Base-by-base conservation (phyloP, 2,797 vertebrate genomes). In the Fundulus diaphanus region DNA sequence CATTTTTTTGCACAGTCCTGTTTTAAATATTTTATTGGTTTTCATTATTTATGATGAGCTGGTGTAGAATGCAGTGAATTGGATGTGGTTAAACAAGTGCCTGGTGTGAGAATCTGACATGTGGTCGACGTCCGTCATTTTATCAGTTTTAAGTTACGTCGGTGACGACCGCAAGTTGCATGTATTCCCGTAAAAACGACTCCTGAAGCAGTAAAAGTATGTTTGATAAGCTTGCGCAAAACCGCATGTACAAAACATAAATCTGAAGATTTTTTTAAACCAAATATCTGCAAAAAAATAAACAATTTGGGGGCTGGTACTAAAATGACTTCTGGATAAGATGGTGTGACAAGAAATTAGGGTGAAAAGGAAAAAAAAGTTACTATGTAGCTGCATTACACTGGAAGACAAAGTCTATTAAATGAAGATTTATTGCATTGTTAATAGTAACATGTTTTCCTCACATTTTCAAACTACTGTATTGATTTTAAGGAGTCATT, bases 31-130 rank as follows among this genome's bases (percentile, higher is more conserved):
- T 27, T 81, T 73, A 68, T 68, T 70, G 67, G 65, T 77, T 90
- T 86, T 84, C 87, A 86, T 89, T 90, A 86, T 91, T 92, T 80
- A 69, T 79, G 75, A 88, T 33, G 27, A 75, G 82, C 75, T 83
- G 69, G 72, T 90, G 86, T 74, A 66, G 80, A 85, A 76, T 89
- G 89, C 90, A 89, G 89, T 90, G 80, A 82, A 79, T 80, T 73
- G 73, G 83, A 82, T 82, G 82, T 84, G 83, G 84, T 92, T 85
- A 87, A 87, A 84, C 84, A 94, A 94, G 92, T 95, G 94, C 93
- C 94, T 95, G 89, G 77, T 88, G 77, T 83, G 86, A 83, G 87
- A 84, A 88, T 77, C 69, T 77, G 73, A 82, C 56, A 81, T 79
- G 79, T 86, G 79, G 66, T 83, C 79, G 77, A 78, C 74, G 61